Percentiles rank a stretch among this genome's conserved stretches.
Evolutionary conservation across 2,113 vertebrate genomes (phyloP).

Genomic region (Microcebus murinus): DNA sequence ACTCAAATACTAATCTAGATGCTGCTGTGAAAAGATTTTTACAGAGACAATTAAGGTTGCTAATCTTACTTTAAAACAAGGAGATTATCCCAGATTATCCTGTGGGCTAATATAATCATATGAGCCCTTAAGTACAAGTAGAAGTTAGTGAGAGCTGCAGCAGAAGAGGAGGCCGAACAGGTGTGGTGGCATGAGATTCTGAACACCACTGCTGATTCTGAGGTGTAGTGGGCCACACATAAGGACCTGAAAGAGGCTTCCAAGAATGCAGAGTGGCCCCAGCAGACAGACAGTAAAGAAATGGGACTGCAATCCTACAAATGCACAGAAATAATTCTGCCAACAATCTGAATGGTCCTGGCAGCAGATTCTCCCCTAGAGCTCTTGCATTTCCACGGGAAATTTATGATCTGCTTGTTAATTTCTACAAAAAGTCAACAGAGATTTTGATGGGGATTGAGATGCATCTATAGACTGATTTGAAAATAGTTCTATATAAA

Average conservation of each 20-base stretch:
- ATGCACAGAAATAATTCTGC: not conserved
- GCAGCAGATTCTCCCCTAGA: not conserved
- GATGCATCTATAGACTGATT: not conserved
- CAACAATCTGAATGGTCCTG: not conserved
- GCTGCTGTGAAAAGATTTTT: not conserved
- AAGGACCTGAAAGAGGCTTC: not conserved
- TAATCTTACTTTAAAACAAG: not conserved
- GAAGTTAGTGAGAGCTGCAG: not conserved
- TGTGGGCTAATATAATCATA: not conserved
- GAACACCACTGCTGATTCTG: not conserved
- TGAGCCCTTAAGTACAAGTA: not conserved
- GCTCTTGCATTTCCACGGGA: not conserved
- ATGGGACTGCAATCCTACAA: too few species aligned
- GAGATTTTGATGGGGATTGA: not conserved
- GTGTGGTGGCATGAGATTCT: not conserved
- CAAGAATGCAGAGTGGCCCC: fast-evolving
- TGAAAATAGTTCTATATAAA: not conserved
- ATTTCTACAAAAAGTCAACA: not conserved
- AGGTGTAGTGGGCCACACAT: fast-evolving
- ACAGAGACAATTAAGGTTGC: not conserved
- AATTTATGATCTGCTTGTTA: not conserved
- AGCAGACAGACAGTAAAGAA: not conserved
- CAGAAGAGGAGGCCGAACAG: not conserved
- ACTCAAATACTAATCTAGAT: not conserved
- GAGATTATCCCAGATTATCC: not conserved